These are phyloP conservation scores for Myopa tessellatipennis DNA, from an alignment of 2,888 invertebrate genomes.

Conservation along the genomic window DNA sequence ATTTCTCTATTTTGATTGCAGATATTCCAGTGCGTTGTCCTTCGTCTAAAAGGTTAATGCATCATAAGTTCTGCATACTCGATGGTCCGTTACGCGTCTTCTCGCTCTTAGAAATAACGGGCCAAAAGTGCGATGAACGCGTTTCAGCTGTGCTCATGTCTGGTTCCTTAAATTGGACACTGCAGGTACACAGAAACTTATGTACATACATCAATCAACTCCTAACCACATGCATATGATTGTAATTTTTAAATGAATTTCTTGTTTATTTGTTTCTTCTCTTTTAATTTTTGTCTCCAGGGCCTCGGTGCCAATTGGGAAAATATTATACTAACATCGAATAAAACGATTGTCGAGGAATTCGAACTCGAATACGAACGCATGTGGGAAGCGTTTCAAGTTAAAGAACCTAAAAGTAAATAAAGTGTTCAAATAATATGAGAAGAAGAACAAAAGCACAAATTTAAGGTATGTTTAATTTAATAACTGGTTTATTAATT, in stretches of 20 bases:
- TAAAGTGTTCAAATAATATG: background rate
- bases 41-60: constrained; percentile 57
- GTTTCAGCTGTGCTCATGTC: constrained; percentile 51
- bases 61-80: constrained; percentile 65
- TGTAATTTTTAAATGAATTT: background rate
- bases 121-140: constrained; percentile 38
- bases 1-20: constrained; percentile 43
- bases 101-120: constrained; percentile 42
- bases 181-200: constrained; percentile 47
- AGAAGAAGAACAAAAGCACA: background rate
- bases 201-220: no score
- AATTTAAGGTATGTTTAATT: constrained; percentile 16
- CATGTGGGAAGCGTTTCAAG: constrained; percentile 59
- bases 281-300: constrained; percentile 40
- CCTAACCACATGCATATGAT: no score
- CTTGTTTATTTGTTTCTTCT: background rate
- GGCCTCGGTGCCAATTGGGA: constrained; percentile 65
- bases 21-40: constrained; percentile 61
- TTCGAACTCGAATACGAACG: constrained; percentile 61
- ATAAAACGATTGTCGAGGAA: constrained; percentile 45
- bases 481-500: background rate
- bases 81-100: constrained; percentile 55
- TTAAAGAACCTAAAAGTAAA: background rate
- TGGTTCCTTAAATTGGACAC: constrained; percentile 64
- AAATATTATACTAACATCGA: constrained; percentile 59